Evolutionary conservation across 2,113 vertebrate species (phyloP), one percentile per base, ranked within the genome.

Genomic region (Proterorhinus semilunaris): DNA sequence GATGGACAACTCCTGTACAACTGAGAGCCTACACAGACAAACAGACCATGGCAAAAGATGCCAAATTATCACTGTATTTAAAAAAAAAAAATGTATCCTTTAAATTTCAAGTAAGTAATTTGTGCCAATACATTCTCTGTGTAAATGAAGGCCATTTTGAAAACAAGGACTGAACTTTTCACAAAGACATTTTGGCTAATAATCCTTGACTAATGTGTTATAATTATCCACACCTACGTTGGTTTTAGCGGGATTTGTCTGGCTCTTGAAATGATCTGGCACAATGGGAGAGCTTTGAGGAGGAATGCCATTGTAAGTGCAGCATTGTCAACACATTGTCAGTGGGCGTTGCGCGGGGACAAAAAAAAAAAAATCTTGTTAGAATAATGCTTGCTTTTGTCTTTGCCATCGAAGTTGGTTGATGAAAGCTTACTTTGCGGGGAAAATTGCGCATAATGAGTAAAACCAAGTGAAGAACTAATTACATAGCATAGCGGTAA

Each of bases 321-420:
- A 21, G 9, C 44, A 63, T 63, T 63, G 62, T 63, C 62, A 63
- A 6, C 62, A 48, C 62, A 63, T 48, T n/a, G 10, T 47, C 48
- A 17, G 62, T 63, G n/a, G 62, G 46, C 45, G 62, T 46, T 16
- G 4, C 8, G 21, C 55, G 27, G 27, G 27, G 4, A 27, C 1
- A 27, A 27, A 27, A 27, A 27, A 27, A 8, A 7, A 47, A 47
- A 47, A 47, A 47, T 47, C 46, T 47, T 47, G 46, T 51, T 13
- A 51, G 27, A 51, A 51, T 51, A 13, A 13, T 15, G 12, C 6
- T 13, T 13, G 2, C 49, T 51, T 51, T 51, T 51, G 12, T 51
- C 12, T 51, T 51, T 51, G 15, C 6, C 45, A 46, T 47, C 57
- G 7, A 16, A 46, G 8, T n/a, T 17, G 6, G 7, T 12, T 10